Percentiles rank a stretch among this genome's conserved stretches.
phyloP scores from a whole-genome alignment of 2,113 vertebrate genomes.

The Pseudorhombus dupliciocellatus region DNA sequence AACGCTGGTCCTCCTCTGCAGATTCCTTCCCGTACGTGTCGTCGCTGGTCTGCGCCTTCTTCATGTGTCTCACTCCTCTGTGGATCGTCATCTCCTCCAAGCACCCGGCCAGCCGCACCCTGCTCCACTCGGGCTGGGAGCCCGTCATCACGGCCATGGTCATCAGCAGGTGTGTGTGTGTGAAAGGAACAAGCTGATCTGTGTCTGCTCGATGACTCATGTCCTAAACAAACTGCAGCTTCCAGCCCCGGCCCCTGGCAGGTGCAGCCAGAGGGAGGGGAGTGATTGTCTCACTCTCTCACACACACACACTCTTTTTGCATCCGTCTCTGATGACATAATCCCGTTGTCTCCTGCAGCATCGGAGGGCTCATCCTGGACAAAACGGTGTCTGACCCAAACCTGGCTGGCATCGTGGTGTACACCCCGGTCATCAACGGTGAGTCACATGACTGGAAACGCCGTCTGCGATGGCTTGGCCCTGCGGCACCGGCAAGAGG shows the following conservation, averaged over 20 bases:
- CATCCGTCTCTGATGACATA: conserved; percentile 4
- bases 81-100: conserved; percentile 97
- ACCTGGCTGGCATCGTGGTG: conserved; percentile 95
- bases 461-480: no score
- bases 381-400: conserved; percentile 96
- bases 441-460: conserved; percentile 76
- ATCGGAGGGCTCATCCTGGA: conserved; percentile 98
- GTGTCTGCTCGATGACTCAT: conserved; percentile 62
- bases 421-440: conserved; percentile 98
- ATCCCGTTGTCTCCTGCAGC: conserved; percentile 77
- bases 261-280: conserved; percentile 11
- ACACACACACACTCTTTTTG: not conserved
- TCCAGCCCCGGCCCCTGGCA: conserved; percentile 41
- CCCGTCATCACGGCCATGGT: conserved; percentile 98
- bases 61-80: conserved; percentile 93
- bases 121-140: conserved; percentile 97
- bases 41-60: conserved; percentile 92
- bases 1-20: conserved; percentile 52
- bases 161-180: conserved; percentile 87
- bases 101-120: conserved; percentile 94
- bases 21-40: conserved; percentile 91
- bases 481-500: no score
- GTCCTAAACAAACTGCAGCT: conserved; percentile 48
- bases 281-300: conserved; percentile 19
- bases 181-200: conserved; percentile 31